Conservation (phyloP, 2,113 vertebrate genomes). For the Sialia sialis region DNA sequence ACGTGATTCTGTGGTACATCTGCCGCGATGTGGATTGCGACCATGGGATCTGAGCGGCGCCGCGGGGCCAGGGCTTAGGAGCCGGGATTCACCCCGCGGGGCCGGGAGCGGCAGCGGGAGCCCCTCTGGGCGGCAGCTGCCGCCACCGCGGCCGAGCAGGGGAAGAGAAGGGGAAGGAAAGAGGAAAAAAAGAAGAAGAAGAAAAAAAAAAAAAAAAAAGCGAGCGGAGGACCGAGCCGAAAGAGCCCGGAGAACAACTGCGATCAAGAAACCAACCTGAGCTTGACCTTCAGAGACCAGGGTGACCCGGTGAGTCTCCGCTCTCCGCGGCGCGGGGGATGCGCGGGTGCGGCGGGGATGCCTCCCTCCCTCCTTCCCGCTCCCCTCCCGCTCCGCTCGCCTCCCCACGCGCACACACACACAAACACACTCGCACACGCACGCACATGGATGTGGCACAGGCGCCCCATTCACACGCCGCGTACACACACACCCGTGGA, state of each 20-base stretch:
- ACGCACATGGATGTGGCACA: neutral
- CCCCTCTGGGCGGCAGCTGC: neutral
- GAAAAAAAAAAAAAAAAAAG: neutral
- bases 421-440: neutral
- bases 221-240: neutral
- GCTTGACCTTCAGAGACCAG: constrained; percentile 70
- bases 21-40: constrained; percentile 98
- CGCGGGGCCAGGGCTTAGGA: constrained; percentile 32
- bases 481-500: neutral
- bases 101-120: neutral
- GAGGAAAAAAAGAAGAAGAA: neutral
- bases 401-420: neutral
- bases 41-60: constrained; percentile 88
- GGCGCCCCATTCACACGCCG: neutral
- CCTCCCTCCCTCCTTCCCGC: neutral
- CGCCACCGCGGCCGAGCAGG: neutral
- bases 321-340: neutral
- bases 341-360: neutral
- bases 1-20: constrained; percentile 98
- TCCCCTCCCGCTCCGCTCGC: neutral
- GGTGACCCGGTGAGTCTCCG: constrained; percentile 64
- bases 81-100: neutral
- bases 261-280: constrained; percentile 29
- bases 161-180: neutral
- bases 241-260: neutral